These are phyloP conservation scores for Aromia moschata DNA, from an alignment of 2,888 invertebrate genomes.

Conservation along the genomic window DNA sequence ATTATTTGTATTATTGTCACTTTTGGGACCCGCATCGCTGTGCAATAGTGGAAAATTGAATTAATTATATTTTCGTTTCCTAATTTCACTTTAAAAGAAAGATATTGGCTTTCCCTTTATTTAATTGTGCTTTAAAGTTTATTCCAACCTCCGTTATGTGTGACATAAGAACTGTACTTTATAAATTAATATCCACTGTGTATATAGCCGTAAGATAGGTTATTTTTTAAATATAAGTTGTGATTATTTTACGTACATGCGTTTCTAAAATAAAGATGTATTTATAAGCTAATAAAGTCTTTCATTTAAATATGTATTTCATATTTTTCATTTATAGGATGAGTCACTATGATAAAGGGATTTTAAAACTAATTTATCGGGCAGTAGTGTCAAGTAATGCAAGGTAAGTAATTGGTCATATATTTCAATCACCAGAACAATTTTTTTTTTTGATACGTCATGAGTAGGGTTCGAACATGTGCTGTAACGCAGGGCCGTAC, in stretches of 20 bases:
- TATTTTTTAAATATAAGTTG: conserved; percentile 7
- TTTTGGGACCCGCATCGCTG: conserved; percentile 5
- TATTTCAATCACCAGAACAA: too few species aligned
- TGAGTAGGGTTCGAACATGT: too few species aligned
- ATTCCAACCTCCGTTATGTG: background rate
- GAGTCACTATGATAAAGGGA: too few species aligned
- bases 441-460: too few species aligned
- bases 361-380: too few species aligned
- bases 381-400: background rate
- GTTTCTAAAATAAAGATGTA: conserved; percentile 13
- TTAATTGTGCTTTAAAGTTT: background rate
- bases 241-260: conserved; percentile 20
- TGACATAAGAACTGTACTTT: conserved; percentile 7
- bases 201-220: conserved; percentile 13
- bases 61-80: conserved; percentile 4
- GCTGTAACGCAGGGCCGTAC: too few species aligned
- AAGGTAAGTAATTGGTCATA: background rate
- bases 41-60: conserved; percentile 13
- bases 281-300: too few species aligned
- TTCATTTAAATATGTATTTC: too few species aligned
- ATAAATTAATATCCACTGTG: conserved; percentile 3
- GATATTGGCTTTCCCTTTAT: background rate
- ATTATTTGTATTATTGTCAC: background rate
- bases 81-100: conserved; percentile 7
- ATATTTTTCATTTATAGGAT: too few species aligned